Base-by-base conservation (phyloP, 2,113 vertebrate genomes). In the Hippocampus comes region DNA sequence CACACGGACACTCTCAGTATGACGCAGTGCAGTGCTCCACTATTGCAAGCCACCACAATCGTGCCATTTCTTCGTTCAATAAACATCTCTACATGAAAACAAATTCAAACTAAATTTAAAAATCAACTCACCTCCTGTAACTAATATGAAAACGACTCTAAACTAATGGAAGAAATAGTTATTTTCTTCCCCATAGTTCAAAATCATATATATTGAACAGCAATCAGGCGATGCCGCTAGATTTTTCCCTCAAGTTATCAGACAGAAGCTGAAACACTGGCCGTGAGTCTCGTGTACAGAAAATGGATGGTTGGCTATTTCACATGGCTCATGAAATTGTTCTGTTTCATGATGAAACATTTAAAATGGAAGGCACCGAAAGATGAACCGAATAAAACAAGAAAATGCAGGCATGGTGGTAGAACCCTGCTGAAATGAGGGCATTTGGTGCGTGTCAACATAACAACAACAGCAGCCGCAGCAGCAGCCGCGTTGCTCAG, bases 401-500 rank as follows among this genome's bases (percentile, higher is more conserved):
- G 8, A 41, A 63, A 53, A 17, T 11, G 9, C 9, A 68, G 73
- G 55, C 30, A 57, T 41, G 21, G 67, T 61, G 68, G 63, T 21
- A 63, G 63, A 34, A 46, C 25, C 1, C 9, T 9, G 48, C 30
- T 63, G 66, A 69, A 80, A 70, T 59, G 42, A 65, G 56, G 67
- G 21, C 43, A 56, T 70, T 20, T 73, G 18, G 27, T 17, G 18
- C 61, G 46, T 66, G 56, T 76, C 51, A 65, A 73, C 71, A 82
- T 73, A 71, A 77, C 18, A 76, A 75, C 68, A 74, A 77, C 2
- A 23, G 7, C 21, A 57, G n/a, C 25, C 27, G 53, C 25, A 1
- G 34, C 34, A 38, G 34, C 34, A 38, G 34, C 34, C 34, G 34
- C 34, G 61, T 66, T 70, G 27, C 38, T 78, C 51, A n/a, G 51